Evolutionary conservation across 2,113 vertebrate genomes (phyloP).

Genomic region (Sclerurus mexicanus): DNA sequence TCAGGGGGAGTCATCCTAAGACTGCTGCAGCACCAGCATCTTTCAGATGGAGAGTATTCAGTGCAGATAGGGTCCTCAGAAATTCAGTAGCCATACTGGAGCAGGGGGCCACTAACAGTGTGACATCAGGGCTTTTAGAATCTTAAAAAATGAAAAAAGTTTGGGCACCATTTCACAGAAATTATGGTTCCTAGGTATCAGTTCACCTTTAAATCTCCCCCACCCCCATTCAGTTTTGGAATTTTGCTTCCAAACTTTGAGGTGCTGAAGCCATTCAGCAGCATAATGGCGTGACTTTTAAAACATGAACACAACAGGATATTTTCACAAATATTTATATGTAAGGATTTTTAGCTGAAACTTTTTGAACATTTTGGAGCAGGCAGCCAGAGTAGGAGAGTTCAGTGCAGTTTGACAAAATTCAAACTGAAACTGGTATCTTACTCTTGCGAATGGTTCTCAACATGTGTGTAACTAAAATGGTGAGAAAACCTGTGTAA

Average conservation of each 20-base stretch:
- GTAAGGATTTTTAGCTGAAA: not conserved
- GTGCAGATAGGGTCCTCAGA: not conserved
- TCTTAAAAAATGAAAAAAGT: not conserved
- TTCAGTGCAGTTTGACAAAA: not conserved
- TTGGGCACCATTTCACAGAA: not conserved
- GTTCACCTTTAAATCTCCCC: not conserved
- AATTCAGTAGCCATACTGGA: not conserved
- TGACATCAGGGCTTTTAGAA: not conserved
- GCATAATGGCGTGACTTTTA: fast-evolving
- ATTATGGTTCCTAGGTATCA: not conserved
- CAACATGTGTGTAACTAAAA: not conserved
- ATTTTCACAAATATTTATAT: not conserved
- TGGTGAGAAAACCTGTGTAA: slow-evolving; percentile 12
- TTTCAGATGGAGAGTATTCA: not conserved
- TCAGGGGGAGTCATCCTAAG: not conserved
- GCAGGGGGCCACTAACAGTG: not conserved
- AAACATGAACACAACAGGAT: not conserved
- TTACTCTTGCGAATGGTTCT: not conserved
- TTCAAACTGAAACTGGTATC: not conserved
- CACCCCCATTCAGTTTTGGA: not conserved
- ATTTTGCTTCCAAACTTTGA: not conserved
- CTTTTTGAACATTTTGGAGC: not conserved
- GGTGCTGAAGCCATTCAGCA: fast-evolving
- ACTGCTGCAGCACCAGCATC: fast-evolving
- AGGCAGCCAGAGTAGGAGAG: not conserved